A percentile compares a stretch with the other conserved stretches of the same genome.
These are phyloP conservation scores for Neogale vison DNA, from an alignment of 2,113 vertebrate genomes.

Conservation along the genomic window DNA sequence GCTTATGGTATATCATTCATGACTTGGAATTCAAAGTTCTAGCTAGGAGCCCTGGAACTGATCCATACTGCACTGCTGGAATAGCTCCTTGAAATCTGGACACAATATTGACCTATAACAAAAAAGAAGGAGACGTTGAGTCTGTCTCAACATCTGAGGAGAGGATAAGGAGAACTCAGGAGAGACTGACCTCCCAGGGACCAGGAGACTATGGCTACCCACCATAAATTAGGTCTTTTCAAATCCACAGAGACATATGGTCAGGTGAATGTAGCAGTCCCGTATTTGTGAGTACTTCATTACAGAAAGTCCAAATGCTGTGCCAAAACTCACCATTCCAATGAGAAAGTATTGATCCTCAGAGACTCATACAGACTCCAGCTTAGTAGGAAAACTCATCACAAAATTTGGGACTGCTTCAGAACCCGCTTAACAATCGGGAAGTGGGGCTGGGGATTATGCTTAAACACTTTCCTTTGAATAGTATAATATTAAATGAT, in stretches of 20 bases:
- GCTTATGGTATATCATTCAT: neutral
- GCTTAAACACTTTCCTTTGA: slow-evolving; percentile 18
- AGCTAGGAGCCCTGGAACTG: no score
- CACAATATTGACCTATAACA: neutral
- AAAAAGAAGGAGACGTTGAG: neutral
- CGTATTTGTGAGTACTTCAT: neutral
- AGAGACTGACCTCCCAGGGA: neutral
- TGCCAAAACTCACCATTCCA: neutral
- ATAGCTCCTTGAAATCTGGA: neutral
- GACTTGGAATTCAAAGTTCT: neutral
- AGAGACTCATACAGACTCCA: neutral
- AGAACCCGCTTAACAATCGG: neutral
- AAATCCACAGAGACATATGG: neutral
- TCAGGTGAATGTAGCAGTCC: rapidly evolving
- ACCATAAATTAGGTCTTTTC: neutral
- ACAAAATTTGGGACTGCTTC: neutral
- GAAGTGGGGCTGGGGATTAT: rapidly evolving
- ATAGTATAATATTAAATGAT: slow-evolving; percentile 36
- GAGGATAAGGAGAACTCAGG: neutral
- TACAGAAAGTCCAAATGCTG: neutral
- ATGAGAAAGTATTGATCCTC: neutral
- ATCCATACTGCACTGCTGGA: neutral
- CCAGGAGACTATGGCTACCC: neutral
- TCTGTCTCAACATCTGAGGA: neutral
- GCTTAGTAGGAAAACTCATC: neutral